Evolutionary conservation across 2,113 vertebrate species (phyloP).

Genomic region (Aegotheles bennettii): DNA sequence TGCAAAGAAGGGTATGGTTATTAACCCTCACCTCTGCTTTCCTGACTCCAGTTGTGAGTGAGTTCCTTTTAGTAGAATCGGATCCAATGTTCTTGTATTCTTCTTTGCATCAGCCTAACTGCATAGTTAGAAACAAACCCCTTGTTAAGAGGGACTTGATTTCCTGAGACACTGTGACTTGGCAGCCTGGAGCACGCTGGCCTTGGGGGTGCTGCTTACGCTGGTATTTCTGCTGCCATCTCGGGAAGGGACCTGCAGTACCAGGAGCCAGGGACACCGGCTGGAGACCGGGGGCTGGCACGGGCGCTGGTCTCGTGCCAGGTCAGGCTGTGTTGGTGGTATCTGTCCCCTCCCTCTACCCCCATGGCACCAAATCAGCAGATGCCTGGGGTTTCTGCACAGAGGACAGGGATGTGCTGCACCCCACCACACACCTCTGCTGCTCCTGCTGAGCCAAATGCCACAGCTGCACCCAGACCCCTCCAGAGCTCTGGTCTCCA

Average conservation of each 20-base stretch:
- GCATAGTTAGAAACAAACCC: neutral
- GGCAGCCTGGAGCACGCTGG: neutral
- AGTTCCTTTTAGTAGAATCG: slow-evolving; percentile 10
- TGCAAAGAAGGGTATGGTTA: neutral
- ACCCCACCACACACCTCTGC: neutral
- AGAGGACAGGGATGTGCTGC: neutral
- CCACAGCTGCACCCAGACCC: neutral
- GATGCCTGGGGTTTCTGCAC: neutral
- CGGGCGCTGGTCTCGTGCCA: neutral
- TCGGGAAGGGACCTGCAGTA: neutral
- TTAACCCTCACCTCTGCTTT: neutral
- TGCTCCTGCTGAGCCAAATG: neutral
- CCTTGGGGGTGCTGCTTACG: neutral
- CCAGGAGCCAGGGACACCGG: neutral
- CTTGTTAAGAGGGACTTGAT: neutral
- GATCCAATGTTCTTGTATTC: neutral
- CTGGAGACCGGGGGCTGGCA: neutral
- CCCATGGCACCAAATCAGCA: neutral
- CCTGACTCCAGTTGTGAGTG: neutral
- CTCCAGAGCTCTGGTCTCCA: neutral
- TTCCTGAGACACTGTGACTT: slow-evolving; percentile 8
- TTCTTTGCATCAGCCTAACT: neutral
- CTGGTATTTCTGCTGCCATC: neutral
- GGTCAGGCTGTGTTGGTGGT: neutral
- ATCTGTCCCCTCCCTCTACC: neutral